phyloP scores from a whole-genome alignment of 2,888 invertebrate species.

The Allophyes oxyacanthae region DNA sequence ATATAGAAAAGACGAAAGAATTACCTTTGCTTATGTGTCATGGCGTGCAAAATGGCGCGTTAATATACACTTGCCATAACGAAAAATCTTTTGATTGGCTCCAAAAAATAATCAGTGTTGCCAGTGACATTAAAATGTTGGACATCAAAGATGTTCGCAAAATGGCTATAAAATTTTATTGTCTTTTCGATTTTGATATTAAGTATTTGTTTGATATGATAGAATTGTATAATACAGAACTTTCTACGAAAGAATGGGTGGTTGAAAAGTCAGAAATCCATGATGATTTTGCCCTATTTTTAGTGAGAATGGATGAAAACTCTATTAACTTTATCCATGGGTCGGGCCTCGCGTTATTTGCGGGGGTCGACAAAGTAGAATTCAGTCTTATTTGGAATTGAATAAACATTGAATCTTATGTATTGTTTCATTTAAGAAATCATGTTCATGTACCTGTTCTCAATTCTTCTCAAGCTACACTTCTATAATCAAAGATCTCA shows the following conservation, averaged over 20 bases:
- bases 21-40: constrained; percentile 71
- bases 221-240: constrained; percentile 63
- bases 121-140: constrained; percentile 44
- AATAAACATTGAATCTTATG: constrained; percentile 1
- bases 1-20: constrained; percentile 51
- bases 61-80: constrained; percentile 71
- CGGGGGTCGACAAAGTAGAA: constrained; percentile 69
- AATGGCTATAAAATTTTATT: constrained; percentile 59
- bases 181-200: constrained; percentile 54
- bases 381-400: constrained; percentile 60
- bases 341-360: constrained; percentile 62
- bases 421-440: too few species aligned
- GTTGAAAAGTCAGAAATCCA: constrained; percentile 46
- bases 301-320: constrained; percentile 60
- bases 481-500: too few species aligned
- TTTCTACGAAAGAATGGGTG: constrained; percentile 66
- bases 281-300: constrained; percentile 47
- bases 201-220: constrained; percentile 61
- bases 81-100: constrained; percentile 61
- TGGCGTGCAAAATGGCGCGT: constrained; percentile 66
- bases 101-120: constrained; percentile 40
- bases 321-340: constrained; percentile 64
- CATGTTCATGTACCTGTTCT: too few species aligned
- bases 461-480: too few species aligned
- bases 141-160: constrained; percentile 39